phyloP scores from a whole-genome alignment of 37 sponge, comb jelly and placozoan species.

The Crambe crambe region DNA sequence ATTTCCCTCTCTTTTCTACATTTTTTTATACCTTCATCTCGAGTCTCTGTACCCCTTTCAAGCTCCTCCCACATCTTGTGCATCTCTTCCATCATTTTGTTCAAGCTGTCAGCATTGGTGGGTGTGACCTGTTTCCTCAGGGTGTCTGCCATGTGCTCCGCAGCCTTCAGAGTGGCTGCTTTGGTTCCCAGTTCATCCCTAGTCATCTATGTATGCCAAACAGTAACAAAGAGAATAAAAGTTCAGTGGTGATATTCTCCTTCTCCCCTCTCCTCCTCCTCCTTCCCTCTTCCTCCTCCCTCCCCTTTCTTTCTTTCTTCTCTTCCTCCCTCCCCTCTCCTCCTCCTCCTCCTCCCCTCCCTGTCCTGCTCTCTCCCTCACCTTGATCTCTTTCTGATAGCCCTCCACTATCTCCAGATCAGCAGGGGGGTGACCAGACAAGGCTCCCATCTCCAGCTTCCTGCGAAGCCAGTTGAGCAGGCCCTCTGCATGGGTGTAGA shows the following conservation, averaged over 20 bases:
- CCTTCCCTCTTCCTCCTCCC: neutral
- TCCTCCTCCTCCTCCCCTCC: neutral
- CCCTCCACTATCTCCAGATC: constrained; percentile 8
- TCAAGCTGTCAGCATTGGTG: constrained; percentile 9
- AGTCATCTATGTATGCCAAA: constrained; percentile 12
- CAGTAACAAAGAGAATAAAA: neutral
- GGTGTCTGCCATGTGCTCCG: neutral
- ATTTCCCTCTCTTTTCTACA: no score
- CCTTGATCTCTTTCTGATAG: constrained; percentile 9
- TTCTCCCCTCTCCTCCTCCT: neutral
- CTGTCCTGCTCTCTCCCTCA: neutral
- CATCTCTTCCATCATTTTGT: constrained; percentile 20
- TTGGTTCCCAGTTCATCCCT: constrained; percentile 1
- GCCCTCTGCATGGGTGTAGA: neutral
- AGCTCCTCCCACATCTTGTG: constrained; percentile 7
- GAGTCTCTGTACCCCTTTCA: neutral
- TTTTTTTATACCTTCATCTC: neutral
- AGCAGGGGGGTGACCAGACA: constrained; percentile 26
- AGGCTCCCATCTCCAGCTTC: constrained; percentile 7
- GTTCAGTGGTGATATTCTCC: no score
- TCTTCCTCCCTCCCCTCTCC: neutral
- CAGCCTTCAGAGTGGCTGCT: neutral
- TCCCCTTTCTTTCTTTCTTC: neutral
- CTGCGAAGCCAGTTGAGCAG: constrained; percentile 30
- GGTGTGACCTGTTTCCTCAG: constrained; percentile 20